Base-by-base conservation (phyloP, 2,113 vertebrate species). In the Bufo gargarizans region DNA sequence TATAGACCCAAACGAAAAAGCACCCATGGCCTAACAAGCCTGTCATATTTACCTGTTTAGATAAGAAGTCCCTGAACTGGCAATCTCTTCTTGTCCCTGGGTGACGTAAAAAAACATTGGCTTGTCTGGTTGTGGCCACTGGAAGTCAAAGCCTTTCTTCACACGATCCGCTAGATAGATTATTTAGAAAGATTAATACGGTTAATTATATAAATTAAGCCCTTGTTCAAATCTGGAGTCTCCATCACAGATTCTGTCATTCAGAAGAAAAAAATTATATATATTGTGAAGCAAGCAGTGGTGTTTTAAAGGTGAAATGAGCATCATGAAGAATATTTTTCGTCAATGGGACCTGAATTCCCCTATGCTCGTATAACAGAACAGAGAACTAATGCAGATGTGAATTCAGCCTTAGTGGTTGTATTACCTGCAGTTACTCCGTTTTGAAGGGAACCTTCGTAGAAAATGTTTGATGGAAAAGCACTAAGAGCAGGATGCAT, bases 81-180 rank as follows among this genome's bases (percentile, higher is more conserved):
- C 98, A 0, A 99, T 99, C 92, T 99, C 98, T 91, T 99, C 98
- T 92, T 99, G 98, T 1, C 98, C 98, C 91, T 99, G 98, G 22
- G 98, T 99, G 88, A 99, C 98, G 0, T 99, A 99, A 94, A 99
- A 99, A 91, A 98, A 99, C 98, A 99, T 99, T 6, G 98, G 98
- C 87, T 99, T 99, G 89, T 99, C 98, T 0, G 98, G 98, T 63
- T 99, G 98, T 0, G 98, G 98, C 98, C 98, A 99, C 94, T 99
- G 98, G 95, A 99, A 99, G 91, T 99, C 98, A 86, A 99, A 99
- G 0, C 98, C 98, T 87, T 99, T 99, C 93, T 99, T 99, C 91
- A 99, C 96, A 89, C 98, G 97, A 89, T 99, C 98, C 14, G 96
- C 97, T 98, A 89, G 67, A 77, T 55, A 82, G 9, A 84, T 4